Evolutionary conservation across 2,888 invertebrate genomes (phyloP).

Genomic region (Kryphioiulus occultus): DNA sequence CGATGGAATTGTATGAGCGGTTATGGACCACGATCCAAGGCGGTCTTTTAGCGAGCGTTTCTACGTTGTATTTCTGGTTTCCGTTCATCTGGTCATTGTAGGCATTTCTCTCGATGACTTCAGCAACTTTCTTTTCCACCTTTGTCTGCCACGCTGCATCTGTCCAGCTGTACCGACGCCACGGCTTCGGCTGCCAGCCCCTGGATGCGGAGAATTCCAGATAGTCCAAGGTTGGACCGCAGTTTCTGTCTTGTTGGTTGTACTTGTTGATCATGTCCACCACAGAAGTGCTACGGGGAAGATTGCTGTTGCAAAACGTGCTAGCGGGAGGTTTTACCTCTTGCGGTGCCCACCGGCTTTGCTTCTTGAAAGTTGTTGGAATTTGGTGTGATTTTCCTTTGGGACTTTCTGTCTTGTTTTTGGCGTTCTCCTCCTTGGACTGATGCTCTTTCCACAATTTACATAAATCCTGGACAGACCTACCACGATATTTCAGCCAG

Average conservation of each 20-base stretch:
- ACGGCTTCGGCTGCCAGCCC: neutral
- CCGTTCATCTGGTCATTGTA: neutral
- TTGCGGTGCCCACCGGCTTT: neutral
- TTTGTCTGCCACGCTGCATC: constrained; percentile 34
- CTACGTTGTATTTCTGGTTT: neutral
- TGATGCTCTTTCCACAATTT: constrained; percentile 48
- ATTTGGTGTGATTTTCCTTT: neutral
- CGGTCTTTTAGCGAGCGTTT: neutral
- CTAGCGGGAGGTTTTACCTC: neutral
- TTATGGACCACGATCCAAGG: neutral
- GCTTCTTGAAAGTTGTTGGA: neutral
- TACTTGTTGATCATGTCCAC: constrained; percentile 52
- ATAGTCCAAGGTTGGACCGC: neutral
- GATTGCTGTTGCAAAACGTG: neutral
- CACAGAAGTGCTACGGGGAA: constrained; percentile 50
- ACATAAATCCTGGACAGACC: constrained; percentile 85
- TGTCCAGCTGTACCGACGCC: constrained; percentile 27
- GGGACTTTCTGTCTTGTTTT: neutral
- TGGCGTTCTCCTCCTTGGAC: neutral
- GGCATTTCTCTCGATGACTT: neutral
- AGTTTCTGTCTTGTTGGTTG: constrained; percentile 46
- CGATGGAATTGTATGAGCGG: constrained; percentile 31
- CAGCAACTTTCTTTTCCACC: constrained; percentile 1
- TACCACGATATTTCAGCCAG: constrained; percentile 81
- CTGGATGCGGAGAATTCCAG: neutral